These are phyloP conservation scores for Erethizon dorsatum DNA, from an alignment of 2,797 vertebrate species.

Conservation along the genomic window DNA sequence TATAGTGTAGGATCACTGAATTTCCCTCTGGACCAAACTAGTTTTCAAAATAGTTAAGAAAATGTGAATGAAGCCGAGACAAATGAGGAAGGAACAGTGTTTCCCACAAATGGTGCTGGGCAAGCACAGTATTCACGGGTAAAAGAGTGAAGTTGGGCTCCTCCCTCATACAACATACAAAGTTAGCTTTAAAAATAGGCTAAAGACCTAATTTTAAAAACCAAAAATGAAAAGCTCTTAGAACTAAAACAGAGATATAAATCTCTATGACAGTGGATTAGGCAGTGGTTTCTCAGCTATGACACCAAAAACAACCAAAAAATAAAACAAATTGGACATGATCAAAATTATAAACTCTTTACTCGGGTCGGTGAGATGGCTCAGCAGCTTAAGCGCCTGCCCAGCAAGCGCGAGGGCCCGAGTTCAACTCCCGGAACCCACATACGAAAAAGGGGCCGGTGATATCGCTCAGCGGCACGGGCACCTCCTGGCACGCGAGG, in stretches of 20 bases:
- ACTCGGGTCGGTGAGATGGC: no score
- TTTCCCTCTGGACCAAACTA: not conserved
- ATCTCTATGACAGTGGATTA: not conserved
- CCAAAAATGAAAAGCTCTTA: not conserved
- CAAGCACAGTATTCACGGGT: not conserved
- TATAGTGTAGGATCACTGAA: not conserved
- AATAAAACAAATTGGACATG: not conserved
- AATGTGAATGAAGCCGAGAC: not conserved
- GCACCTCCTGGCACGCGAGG: no score
- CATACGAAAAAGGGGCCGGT: no score
- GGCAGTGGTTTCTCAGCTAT: not conserved
- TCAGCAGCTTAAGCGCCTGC: no score
- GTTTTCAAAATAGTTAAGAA: conserved; percentile 30
- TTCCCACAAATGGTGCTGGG: not conserved
- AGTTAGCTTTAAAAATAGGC: not conserved
- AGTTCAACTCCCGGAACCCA: no score
- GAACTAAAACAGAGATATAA: not conserved
- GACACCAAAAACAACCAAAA: not conserved
- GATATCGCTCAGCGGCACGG: no score
- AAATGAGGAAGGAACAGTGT: not conserved
- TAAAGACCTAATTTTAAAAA: not conserved
- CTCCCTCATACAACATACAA: not conserved
- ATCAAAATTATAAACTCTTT: conserved; percentile 38
- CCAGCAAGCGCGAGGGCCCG: no score
- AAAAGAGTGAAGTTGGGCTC: not conserved